These are phyloP conservation scores for Aspidapion aeneum DNA, from an alignment of 2,888 invertebrate species.

Conservation along the genomic window DNA sequence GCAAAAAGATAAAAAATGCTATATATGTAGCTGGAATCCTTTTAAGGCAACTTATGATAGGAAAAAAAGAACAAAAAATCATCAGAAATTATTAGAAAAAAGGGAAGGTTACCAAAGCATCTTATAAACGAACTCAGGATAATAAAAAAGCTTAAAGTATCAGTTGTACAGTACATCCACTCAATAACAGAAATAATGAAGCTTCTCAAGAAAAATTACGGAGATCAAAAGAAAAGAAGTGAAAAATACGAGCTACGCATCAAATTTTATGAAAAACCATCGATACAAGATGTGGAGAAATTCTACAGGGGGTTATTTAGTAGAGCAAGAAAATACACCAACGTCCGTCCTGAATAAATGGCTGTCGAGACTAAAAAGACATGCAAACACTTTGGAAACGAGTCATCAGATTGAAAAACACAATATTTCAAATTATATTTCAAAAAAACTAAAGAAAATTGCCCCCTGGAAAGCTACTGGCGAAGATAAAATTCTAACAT, in stretches of 20 bases:
- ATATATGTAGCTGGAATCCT: slow-evolving; percentile 14
- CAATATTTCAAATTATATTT: too few species aligned
- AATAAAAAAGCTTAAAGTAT: slow-evolving; percentile 16
- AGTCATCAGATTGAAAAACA: too few species aligned
- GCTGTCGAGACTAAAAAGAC: too few species aligned
- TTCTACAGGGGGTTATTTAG: slow-evolving; percentile 4
- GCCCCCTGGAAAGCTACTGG: too few species aligned
- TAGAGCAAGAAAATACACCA: too few species aligned
- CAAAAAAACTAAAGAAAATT: too few species aligned
- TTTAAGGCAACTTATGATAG: slow-evolving; percentile 8
- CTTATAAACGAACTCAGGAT: slow-evolving; percentile 12
- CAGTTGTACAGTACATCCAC: slow-evolving; percentile 10
- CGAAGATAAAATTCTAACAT: too few species aligned
- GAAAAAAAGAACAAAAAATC: too few species aligned
- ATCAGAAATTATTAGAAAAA: background rate
- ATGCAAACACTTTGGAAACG: too few species aligned
- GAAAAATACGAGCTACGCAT: slow-evolving; percentile 3
- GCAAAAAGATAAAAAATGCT: slow-evolving; percentile 12
- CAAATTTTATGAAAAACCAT: slow-evolving; percentile 7
- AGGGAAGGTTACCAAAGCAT: background rate
- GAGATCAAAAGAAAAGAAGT: slow-evolving; percentile 10
- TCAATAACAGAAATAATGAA: slow-evolving; percentile 6
- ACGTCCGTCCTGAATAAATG: too few species aligned
- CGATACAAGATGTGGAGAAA: too few species aligned
- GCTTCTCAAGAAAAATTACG: background rate